phyloP scores from a whole-genome alignment of 1,140 invertebrate genomes.

The Eupeodes corollae region DNA sequence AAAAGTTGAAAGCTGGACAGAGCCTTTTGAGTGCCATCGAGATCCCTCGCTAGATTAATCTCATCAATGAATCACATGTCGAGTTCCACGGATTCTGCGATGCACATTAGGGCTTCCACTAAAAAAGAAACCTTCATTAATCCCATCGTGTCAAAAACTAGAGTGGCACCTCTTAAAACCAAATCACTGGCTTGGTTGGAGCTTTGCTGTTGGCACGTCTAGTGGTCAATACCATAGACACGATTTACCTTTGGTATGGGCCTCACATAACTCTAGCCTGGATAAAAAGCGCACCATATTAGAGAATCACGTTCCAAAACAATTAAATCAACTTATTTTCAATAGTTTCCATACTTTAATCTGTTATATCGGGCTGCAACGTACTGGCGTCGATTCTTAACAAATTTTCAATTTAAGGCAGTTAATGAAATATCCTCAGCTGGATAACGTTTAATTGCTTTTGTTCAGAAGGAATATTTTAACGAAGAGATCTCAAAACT shows the following conservation, averaged over 20 bases:
- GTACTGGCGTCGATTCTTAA: too few species aligned
- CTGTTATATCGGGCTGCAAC: too few species aligned
- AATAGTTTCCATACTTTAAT: too few species aligned
- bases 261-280: conserved; percentile 35
- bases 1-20: neutral
- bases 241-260: conserved; percentile 33
- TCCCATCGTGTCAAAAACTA: too few species aligned
- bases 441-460: too few species aligned
- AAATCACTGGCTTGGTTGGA: conserved; percentile 37
- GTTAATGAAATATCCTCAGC: too few species aligned
- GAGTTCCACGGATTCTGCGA: conserved; percentile 30
- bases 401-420: too few species aligned
- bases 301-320: conserved; percentile 30
- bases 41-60: neutral
- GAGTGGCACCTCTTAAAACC: too few species aligned
- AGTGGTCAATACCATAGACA: too few species aligned
- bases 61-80: neutral
- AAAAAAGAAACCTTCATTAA: conserved; percentile 4
- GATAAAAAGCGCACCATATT: conserved; percentile 22
- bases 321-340: too few species aligned
- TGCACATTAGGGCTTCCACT: conserved; percentile 10
- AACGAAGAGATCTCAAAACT: too few species aligned
- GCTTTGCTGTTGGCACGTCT: conserved; percentile 28
- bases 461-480: too few species aligned
- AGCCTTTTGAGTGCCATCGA: conserved; percentile 1